Base-by-base conservation (phyloP, 2,113 vertebrate genomes). In the Crypturellus undulatus region DNA sequence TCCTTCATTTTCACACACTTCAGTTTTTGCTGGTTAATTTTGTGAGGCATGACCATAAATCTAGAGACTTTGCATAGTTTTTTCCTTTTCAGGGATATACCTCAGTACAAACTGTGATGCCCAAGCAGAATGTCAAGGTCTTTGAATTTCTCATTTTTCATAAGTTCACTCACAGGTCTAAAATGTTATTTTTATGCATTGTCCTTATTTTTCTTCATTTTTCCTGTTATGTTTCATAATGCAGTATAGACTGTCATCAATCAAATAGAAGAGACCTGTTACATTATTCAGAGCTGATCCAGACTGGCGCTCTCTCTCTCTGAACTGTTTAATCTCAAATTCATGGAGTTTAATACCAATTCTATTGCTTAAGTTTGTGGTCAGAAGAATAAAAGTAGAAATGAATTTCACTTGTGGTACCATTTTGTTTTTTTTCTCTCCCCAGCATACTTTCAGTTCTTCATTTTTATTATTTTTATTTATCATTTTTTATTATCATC, bases 311-410 rank as follows among this genome's bases (percentile, higher is more conserved):
- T 62, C 73, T 84, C 26, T 62, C 73, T 84, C 26, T 59, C 30
- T 51, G 18, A 70, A 70, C 8, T 4, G 25, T 87, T 68, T 16
- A n/a, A 26, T 54, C 21, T 62, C 52, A 21, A 62, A 47, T 38
- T 60, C 0, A 1, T 54, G 32, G 21, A 26, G 21, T 52, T 1
- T 0, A 45, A 19, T 18, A 52, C 16, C 30, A 28, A 42, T 67
- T 83, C 9, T 3, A 10, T 65, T 67, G 22, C 19, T 49, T 43
- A 40, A 62, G 24, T 32, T 62, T 12, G 12, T 40, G 40, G 26
- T 54, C 60, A 17, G 5, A 25, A 28, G 52, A 42, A 18, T 36
- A 30, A 30, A 56, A 17, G 19, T 36, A 7, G 28, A 84, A 72
- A 56, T 38, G 36, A n/a, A 9, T 42, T 62, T 56, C 12, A 24